phyloP scores from a whole-genome alignment of 2,113 vertebrate species.

The Pangasianodon hypophthalmus region DNA sequence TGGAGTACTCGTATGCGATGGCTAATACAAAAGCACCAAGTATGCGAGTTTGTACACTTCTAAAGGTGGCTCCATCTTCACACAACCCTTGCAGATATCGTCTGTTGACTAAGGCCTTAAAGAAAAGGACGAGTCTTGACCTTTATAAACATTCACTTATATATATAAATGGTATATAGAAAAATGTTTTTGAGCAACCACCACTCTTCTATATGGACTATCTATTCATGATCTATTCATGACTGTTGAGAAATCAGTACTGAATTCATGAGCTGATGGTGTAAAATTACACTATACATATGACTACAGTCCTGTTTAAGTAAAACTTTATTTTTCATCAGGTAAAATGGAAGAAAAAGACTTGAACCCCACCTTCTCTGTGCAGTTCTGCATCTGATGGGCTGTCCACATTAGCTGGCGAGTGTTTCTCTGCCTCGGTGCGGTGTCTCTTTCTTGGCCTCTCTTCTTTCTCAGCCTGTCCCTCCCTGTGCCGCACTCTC shows the following conservation, averaged over 20 bases:
- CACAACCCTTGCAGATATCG: neutral
- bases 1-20: neutral
- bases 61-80: neutral
- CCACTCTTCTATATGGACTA: too few relatives aligned
- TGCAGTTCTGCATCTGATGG: constrained; percentile 38
- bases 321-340: neutral
- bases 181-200: neutral
- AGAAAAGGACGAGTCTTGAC: too few relatives aligned
- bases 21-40: neutral
- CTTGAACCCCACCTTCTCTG: constrained; percentile 54
- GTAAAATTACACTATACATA: neutral
- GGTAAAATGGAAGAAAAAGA: neutral
- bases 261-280: neutral
- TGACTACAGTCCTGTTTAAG: neutral
- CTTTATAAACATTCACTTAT: too few relatives aligned
- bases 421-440: constrained; percentile 44
- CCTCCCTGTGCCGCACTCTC: constrained; percentile 64
- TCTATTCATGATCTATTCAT: neutral
- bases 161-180: too few relatives aligned
- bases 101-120: neutral
- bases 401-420: constrained; percentile 32
- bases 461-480: constrained; percentile 52
- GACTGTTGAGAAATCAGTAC: neutral
- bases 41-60: neutral
- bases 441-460: constrained; percentile 66